Conservation (phyloP, 2,888 invertebrate species). For the Drosophila nr. fundita region DNA sequence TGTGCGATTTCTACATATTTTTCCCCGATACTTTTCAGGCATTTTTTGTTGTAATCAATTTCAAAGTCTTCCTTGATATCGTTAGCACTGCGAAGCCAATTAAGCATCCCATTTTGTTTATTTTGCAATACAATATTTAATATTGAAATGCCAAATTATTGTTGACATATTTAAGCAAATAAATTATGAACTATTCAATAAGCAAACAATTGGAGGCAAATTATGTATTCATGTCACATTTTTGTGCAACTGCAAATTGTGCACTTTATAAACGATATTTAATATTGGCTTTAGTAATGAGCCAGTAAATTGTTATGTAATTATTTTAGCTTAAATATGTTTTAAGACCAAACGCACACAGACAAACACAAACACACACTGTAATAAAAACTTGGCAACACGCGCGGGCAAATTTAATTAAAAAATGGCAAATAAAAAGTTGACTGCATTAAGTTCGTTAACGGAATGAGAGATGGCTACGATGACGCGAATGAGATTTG, state of each 20-base stretch:
- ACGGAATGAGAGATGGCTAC: conserved; percentile 30
- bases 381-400: conserved; percentile 14
- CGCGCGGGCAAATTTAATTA: conserved; percentile 70
- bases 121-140: background rate
- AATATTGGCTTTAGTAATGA: conserved; percentile 1
- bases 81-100: background rate
- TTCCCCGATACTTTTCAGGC: background rate
- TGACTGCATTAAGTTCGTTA: conserved; percentile 78
- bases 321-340: conserved; percentile 23
- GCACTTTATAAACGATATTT: conserved; percentile 8
- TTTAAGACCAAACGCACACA: conserved; percentile 2
- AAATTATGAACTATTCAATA: conserved; percentile 1
- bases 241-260: conserved; percentile 4
- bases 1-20: background rate
- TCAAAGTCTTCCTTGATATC: background rate
- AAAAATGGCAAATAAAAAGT: conserved; percentile 73
- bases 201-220: conserved; percentile 6
- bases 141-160: background rate
- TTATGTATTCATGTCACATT: background rate
- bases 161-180: background rate
- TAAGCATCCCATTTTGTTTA: background rate
- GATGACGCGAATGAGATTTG: conserved; percentile 39
- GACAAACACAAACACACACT: background rate
- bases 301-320: conserved; percentile 16
- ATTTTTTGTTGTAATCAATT: background rate